Conservation (phyloP, 30 jellyfish, hydroid and myxozoan genomes). For the Cassiopea andromeda region DNA sequence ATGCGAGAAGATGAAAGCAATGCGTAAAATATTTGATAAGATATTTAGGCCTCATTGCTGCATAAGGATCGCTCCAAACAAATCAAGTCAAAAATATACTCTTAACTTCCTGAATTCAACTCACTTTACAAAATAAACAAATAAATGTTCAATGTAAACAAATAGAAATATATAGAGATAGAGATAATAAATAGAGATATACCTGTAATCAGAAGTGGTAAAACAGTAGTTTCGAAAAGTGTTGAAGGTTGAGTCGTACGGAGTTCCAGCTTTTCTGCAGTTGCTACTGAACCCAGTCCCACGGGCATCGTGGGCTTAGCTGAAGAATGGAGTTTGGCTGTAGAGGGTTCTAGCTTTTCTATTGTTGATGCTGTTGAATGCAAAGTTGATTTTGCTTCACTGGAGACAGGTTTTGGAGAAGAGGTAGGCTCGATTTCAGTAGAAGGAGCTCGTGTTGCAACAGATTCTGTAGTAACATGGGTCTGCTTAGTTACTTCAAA, state of each 20-base stretch:
- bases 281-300: neutral
- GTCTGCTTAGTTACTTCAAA: neutral
- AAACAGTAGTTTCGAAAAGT: neutral
- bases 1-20: too few species aligned
- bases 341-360: neutral
- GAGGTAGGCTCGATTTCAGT: neutral
- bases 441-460: neutral
- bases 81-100: too few species aligned
- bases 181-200: neutral
- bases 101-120: too few species aligned
- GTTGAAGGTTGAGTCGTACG: neutral
- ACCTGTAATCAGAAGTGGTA: neutral
- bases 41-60: too few species aligned
- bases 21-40: too few species aligned
- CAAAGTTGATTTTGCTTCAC: too few species aligned
- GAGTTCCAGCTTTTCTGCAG: neutral
- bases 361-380: neutral
- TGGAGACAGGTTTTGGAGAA: too few species aligned
- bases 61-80: too few species aligned
- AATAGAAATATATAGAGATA: too few species aligned
- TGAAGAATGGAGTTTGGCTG: constrained; percentile 19
- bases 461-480: neutral
- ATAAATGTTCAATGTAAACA: too few species aligned
- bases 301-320: neutral
- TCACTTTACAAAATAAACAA: too few species aligned